These are phyloP conservation scores for Leptinotarsa lineolata DNA, from an alignment of 1,140 invertebrate genomes.

Conservation along the genomic window DNA sequence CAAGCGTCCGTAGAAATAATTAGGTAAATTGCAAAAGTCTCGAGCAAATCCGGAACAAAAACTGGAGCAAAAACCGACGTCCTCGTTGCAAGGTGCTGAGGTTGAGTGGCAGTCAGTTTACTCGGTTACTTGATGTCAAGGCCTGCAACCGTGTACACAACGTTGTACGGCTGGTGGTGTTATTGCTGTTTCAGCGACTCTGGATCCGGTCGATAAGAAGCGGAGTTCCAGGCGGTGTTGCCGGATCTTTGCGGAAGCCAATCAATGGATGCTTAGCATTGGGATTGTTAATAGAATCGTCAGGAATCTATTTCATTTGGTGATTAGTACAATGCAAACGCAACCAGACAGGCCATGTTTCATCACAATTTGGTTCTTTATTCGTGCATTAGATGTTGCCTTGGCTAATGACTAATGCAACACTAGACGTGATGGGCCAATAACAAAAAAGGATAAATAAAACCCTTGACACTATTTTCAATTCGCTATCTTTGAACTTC, in stretches of 20 bases:
- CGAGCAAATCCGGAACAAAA: not conserved
- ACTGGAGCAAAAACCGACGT: conserved; percentile 13
- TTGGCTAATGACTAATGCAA: too few relatives aligned
- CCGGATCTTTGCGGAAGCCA: not conserved
- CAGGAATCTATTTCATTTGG: too few relatives aligned
- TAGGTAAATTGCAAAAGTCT: not conserved
- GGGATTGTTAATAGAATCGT: too few relatives aligned
- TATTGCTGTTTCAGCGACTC: conserved; percentile 14
- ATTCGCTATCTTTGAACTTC: too few relatives aligned
- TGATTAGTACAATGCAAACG: too few relatives aligned
- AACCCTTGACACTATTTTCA: too few relatives aligned
- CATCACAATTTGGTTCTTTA: too few relatives aligned
- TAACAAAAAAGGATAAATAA: too few relatives aligned
- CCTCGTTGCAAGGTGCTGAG: not conserved
- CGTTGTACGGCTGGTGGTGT: conserved; percentile 20
- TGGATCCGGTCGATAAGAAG: not conserved
- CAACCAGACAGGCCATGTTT: too few relatives aligned
- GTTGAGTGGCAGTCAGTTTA: conserved; percentile 23
- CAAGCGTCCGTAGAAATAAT: not conserved
- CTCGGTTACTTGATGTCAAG: conserved; percentile 25
- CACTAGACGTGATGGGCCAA: too few relatives aligned
- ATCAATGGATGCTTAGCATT: not conserved
- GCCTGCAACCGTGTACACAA: conserved; percentile 20
- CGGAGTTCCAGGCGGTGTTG: not conserved
- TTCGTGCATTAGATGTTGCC: too few relatives aligned